Evolutionary conservation across 2,113 vertebrate species (phyloP), one percentile per base, ranked within the genome.

Genomic region (Ciconia stormi): DNA sequence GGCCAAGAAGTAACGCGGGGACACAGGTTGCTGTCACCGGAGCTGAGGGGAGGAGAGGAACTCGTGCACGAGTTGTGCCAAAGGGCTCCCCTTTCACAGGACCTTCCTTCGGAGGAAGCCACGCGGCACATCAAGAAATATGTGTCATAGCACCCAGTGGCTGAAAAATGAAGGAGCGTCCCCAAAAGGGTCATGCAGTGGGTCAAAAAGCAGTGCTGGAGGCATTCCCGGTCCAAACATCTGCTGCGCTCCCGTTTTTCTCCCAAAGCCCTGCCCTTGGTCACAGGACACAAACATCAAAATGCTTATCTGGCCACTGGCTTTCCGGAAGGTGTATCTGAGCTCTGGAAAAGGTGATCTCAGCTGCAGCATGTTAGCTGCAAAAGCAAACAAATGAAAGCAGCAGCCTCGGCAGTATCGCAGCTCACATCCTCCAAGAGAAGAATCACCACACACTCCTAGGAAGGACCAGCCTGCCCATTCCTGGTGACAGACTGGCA

Each of bases 281-380:
- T 82, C 87, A 73, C 0, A 0, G 69, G 38, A 42, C 53, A 47
- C 84, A 80, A 96, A 70, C 23, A 77, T n/a, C 70, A 53, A 77
- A 90, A 82, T 6, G 11, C 19, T 91, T 4, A 6, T 40, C 42
- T 90, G 66, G 25, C 52, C n/a, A 7, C 46, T 46, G 69, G 49
- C 81, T 93, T 94, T 62, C 73, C 1, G 0, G 44, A 70, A 89
- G 77, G 53, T 56, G 12, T 18, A 9, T 73, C 42, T 82, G 81
- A 65, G 18, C 83, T 61, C 20, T 38, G 72, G 92, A 84, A 96
- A 94, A 89, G 73, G 81, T 53, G 73, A 87, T 79, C 58, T 89
- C 91, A 80, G 8, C 29, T 71, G 77, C 81, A 87, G 36, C 22
- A 3, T 11, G 13, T 40, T 94, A n/a, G 0, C 66, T 80, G 86